A percentile compares a stretch with the other conserved stretches of the same genome.
These are phyloP conservation scores for Thera obeliscata DNA, from an alignment of 2,888 invertebrate species.

Conservation along the genomic window DNA sequence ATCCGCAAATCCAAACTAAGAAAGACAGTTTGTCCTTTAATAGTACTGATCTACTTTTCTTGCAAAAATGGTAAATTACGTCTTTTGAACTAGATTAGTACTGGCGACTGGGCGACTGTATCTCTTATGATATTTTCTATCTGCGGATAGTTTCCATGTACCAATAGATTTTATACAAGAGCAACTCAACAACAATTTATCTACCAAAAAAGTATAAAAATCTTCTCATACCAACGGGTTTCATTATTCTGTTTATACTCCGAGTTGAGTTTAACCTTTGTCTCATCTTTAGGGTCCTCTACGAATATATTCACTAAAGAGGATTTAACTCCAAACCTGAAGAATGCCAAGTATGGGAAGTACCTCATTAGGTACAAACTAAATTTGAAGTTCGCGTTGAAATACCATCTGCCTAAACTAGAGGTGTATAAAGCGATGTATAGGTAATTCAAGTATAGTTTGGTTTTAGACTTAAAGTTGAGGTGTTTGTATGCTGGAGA, in stretches of 20 bases:
- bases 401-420: constrained; percentile 82
- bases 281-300: constrained; percentile 67
- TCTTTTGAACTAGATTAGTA: too few species aligned
- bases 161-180: background rate
- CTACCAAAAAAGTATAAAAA: constrained; percentile 58
- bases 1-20: too few species aligned
- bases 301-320: constrained; percentile 85
- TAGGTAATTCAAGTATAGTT: constrained; percentile 52
- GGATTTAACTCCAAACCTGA: constrained; percentile 85
- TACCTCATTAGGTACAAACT: constrained; percentile 86
- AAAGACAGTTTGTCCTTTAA: too few species aligned
- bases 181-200: too few species aligned
- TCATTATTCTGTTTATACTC: constrained; percentile 59
- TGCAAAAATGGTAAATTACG: too few species aligned
- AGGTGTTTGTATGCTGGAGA: constrained; percentile 74
- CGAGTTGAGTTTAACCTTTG: constrained; percentile 61
- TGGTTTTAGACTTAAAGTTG: constrained; percentile 56
- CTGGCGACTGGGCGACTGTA: too few species aligned
- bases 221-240: constrained; percentile 57
- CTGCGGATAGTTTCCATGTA: too few species aligned
- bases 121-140: too few species aligned
- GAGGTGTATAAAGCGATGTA: constrained; percentile 66
- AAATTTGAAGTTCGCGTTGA: constrained; percentile 85
- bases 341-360: constrained; percentile 88
- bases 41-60: too few species aligned